phyloP scores from a whole-genome alignment of 2,888 invertebrate genomes.

The Agrotis exclamationis region DNA sequence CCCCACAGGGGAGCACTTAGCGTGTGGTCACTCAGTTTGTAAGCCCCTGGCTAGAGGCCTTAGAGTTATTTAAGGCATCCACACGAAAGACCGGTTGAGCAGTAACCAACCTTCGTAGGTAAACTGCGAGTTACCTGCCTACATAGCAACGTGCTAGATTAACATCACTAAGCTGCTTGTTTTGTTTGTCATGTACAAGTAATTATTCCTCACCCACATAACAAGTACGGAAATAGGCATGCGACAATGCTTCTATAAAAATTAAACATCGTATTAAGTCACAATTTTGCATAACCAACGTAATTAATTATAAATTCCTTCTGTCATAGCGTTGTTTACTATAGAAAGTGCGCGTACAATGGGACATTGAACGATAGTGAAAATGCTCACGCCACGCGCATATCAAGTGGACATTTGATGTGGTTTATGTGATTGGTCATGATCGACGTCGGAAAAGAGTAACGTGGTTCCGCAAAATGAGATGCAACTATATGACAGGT shows the following conservation, averaged over 20 bases:
- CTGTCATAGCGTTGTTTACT: slow-evolving; percentile 78
- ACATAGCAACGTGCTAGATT: slow-evolving; percentile 20
- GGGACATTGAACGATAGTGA: slow-evolving; percentile 88
- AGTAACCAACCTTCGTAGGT: no score
- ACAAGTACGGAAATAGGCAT: slow-evolving; percentile 47
- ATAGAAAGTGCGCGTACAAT: slow-evolving; percentile 87
- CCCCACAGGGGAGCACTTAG: no score
- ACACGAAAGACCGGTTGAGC: no score
- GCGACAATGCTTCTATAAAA: slow-evolving; percentile 35
- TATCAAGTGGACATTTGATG: slow-evolving; percentile 77
- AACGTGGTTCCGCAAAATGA: slow-evolving; percentile 58
- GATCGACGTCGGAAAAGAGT: slow-evolving; percentile 54
- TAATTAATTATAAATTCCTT: slow-evolving; percentile 73
- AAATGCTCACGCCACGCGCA: slow-evolving; percentile 78
- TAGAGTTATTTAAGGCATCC: no score
- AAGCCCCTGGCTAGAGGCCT: no score
- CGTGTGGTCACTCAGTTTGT: no score
- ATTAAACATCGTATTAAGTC: slow-evolving; percentile 65
- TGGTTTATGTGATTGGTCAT: slow-evolving; percentile 67
- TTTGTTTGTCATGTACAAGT: slow-evolving; percentile 50
- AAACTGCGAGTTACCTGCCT: no score
- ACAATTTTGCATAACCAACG: slow-evolving; percentile 63
- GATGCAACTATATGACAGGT: slow-evolving; percentile 36
- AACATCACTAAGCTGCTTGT: slow-evolving; percentile 41
- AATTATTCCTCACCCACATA: slow-evolving; percentile 61